Conservation (phyloP, 2,888 invertebrate genomes). For the Tipula confusa region DNA sequence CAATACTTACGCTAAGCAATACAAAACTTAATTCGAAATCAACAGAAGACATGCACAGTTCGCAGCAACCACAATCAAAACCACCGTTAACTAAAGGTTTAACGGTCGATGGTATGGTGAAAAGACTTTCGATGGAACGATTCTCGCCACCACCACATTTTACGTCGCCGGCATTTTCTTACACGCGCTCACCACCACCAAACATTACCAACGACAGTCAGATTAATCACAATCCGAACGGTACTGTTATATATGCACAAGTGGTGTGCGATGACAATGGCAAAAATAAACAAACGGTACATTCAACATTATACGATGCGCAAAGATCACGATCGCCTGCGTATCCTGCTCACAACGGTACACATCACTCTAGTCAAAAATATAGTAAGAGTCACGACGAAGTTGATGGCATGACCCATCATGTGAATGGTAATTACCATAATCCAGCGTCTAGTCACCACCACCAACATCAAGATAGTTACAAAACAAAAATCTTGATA, state of each 20-base stretch:
- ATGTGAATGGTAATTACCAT: not conserved
- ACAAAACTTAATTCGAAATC: slow-evolving; percentile 50
- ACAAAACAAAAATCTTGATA: slow-evolving; percentile 30
- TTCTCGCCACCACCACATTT: slow-evolving; percentile 65
- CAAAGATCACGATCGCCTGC: not conserved
- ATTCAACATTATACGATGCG: slow-evolving; percentile 44
- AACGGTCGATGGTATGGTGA: slow-evolving; percentile 73
- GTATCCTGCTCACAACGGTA: not conserved
- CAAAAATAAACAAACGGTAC: slow-evolving; percentile 52
- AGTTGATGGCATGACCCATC: not conserved
- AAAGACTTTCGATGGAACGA: slow-evolving; percentile 67
- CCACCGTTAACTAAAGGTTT: slow-evolving; percentile 65
- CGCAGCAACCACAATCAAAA: slow-evolving; percentile 65
- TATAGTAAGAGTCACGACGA: not conserved
- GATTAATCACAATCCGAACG: slow-evolving; percentile 50
- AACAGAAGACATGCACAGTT: slow-evolving; percentile 64
- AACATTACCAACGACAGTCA: slow-evolving; percentile 42
- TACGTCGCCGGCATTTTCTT: slow-evolving; percentile 76
- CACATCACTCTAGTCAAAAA: not conserved
- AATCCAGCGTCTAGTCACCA: slow-evolving; percentile 13
- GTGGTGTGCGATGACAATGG: slow-evolving; percentile 55
- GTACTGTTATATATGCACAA: slow-evolving; percentile 72
- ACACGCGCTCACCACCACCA: slow-evolving; percentile 53
- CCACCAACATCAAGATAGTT: not conserved
- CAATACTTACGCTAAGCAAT: slow-evolving; percentile 42